A percentile compares a stretch with the other conserved stretches of the same genome.
Evolutionary conservation across 2,888 invertebrate genomes (phyloP).

Genomic region (Ametastegia equiseti): DNA sequence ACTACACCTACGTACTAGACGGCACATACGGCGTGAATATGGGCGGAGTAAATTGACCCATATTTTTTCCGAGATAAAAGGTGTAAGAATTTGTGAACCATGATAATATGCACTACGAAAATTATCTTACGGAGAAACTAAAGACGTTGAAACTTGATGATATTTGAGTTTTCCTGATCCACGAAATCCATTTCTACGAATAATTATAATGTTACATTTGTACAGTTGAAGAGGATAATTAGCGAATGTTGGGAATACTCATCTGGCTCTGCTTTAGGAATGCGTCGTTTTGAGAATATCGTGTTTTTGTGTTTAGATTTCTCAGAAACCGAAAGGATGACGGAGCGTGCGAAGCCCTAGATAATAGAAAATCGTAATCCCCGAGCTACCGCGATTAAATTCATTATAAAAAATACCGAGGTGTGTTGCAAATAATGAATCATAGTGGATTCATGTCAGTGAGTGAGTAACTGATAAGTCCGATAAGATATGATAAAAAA

Average conservation of each 20-base stretch:
- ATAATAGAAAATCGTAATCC: neutral
- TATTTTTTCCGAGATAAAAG: slow-evolving; percentile 23
- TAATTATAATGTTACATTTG: no score
- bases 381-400: neutral
- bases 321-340: slow-evolving; percentile 9
- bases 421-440: slow-evolving; percentile 58
- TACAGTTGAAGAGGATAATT: no score
- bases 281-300: neutral
- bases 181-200: no score
- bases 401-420: slow-evolving; percentile 22
- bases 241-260: neutral
- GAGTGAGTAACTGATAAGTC: slow-evolving; percentile 68
- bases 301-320: neutral
- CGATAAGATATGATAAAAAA: slow-evolving; percentile 64
- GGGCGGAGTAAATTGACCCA: slow-evolving; percentile 35
- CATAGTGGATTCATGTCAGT: slow-evolving; percentile 61
- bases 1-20: neutral
- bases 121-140: no score
- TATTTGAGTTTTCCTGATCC: no score
- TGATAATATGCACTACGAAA: no score
- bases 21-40: neutral
- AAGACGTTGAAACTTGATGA: no score
- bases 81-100: neutral
- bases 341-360: neutral
- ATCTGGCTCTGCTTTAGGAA: neutral